Evolutionary conservation across 2,888 invertebrate species (phyloP), one percentile per base, ranked within the genome.

Genomic region (Lepidocyrtinus sp.): DNA sequence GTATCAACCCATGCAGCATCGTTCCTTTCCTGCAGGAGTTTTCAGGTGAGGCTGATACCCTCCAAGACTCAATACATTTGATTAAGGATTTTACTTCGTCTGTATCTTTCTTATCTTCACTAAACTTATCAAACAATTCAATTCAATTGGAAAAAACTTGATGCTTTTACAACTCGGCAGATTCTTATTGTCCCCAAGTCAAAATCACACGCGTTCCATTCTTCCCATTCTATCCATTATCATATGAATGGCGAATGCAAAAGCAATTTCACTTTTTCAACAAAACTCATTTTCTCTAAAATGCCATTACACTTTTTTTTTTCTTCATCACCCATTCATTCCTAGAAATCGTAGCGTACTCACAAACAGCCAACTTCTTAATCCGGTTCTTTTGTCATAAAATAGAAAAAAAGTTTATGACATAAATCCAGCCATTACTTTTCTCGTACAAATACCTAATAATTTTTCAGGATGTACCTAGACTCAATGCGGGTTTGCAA

Each of bases 1-100:
- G 2, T 79, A 68, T 50, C 65, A 80, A 67, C 71, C 77, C 70
- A 68, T 79, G 79, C 76, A 82, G 50, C 85, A 85, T 78, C 81
- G 85, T 12, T 85, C 85, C 19, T 85, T 85, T 69, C 85, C 85
- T 9, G 85, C 83, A 74, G 84, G 84, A 7, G 75, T 85, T 21
- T 82, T 85, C 82, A 83, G 85, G 85, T 85, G 81, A 83, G 73
- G 17, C 21, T 27, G 5, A 15, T n/a, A n/a, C n/a, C n/a, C n/a
- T n/a, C n/a, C n/a, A n/a, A n/a, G n/a, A n/a, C n/a, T n/a, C n/a
- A n/a, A n/a, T n/a, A n/a, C n/a, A n/a, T n/a, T n/a, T n/a, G n/a
- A 9, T 36, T 36, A 45, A 36, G 61, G 50, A 73, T 45, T 75
- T 70, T 46, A 59, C 2, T 71, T 36, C 22, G 72, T 75, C 55